These are phyloP conservation scores for Serilophus lunatus DNA, from an alignment of 2,113 vertebrate genomes.

Conservation along the genomic window DNA sequence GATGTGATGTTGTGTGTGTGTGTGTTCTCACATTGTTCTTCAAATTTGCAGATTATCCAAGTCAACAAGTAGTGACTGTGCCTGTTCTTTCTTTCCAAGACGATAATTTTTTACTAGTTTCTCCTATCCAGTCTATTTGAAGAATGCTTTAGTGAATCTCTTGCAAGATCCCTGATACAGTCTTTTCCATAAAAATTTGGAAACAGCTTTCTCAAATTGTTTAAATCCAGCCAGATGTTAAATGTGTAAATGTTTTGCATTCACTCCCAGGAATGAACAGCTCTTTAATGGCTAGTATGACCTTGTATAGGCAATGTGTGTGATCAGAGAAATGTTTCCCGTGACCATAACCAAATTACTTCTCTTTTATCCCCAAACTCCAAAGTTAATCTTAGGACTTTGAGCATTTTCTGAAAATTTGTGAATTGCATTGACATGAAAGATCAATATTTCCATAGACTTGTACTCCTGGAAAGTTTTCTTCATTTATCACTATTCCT, in stretches of 20 bases:
- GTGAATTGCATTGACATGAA: background rate
- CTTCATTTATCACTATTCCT: background rate
- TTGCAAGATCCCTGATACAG: fast-evolving
- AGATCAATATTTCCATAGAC: background rate
- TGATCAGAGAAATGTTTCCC: background rate
- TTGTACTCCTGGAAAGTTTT: background rate
- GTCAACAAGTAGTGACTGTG: background rate
- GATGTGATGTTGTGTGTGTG: background rate
- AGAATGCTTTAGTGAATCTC: background rate
- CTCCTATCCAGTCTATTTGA: background rate
- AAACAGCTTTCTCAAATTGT: background rate
- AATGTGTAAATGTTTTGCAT: background rate
- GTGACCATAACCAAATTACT: background rate
- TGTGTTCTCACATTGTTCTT: background rate
- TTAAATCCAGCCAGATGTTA: background rate
- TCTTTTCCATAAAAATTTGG: background rate
- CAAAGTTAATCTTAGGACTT: background rate
- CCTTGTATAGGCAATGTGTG: background rate
- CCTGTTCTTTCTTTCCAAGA: background rate
- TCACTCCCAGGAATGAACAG: background rate
- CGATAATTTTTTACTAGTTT: background rate
- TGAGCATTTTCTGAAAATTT: background rate
- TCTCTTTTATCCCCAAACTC: background rate
- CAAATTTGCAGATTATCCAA: background rate
- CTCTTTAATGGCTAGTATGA: background rate